Conservation (phyloP, 2,888 invertebrate genomes). For the Cantharis rustica region DNA sequence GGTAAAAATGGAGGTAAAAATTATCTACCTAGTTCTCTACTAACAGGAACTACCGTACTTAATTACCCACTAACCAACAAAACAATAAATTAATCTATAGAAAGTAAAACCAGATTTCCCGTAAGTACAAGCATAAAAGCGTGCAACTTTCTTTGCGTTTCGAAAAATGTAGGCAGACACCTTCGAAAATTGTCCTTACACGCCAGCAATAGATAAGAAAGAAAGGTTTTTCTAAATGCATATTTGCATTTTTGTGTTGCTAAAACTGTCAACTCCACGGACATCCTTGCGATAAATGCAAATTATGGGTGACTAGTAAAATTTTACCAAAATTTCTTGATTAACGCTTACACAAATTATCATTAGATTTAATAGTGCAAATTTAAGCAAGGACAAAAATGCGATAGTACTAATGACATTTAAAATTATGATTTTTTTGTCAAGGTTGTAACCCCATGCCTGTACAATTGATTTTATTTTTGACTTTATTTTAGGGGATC, state of each 20-base stretch:
- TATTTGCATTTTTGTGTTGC: not conserved
- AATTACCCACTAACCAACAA: conserved; percentile 36
- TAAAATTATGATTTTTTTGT: not conserved
- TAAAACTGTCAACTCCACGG: not conserved
- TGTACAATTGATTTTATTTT: not conserved
- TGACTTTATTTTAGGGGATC: no score
- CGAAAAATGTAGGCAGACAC: not conserved
- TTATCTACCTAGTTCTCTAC: conserved; percentile 33
- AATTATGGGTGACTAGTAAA: not conserved
- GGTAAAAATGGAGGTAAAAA: conserved; percentile 11
- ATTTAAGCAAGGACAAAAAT: not conserved
- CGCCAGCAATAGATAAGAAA: not conserved
- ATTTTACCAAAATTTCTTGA: not conserved
- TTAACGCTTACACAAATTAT: not conserved
- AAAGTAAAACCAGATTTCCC: not conserved
- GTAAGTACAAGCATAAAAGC: not conserved
- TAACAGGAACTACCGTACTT: conserved; percentile 37
- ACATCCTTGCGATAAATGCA: not conserved
- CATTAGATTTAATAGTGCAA: not conserved
- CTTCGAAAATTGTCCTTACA: not conserved
- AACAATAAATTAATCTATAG: conserved; percentile 20
- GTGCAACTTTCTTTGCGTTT: not conserved
- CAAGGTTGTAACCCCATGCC: not conserved
- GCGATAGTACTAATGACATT: not conserved
- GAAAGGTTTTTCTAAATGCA: not conserved